phyloP scores from a whole-genome alignment of 2,888 invertebrate species.

The Drosophila paramelanica region DNA sequence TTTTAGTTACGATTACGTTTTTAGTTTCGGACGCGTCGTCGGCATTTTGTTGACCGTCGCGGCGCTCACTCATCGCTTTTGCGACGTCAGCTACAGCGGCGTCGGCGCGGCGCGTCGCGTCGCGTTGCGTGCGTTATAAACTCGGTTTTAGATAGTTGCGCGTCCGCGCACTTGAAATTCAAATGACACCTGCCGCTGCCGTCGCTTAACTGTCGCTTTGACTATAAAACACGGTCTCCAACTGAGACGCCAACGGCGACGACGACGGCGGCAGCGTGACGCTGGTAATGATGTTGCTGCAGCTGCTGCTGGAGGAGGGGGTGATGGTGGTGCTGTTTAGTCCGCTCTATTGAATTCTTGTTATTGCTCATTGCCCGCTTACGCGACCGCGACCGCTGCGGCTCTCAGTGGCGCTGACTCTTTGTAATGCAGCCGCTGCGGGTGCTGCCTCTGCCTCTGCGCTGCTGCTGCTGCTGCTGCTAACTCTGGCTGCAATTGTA shows the following conservation, averaged over 20 bases:
- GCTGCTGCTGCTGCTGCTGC: constrained; percentile 30
- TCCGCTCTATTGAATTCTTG: constrained; percentile 60
- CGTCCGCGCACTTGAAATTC: constrained; percentile 74
- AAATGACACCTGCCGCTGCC: constrained; percentile 80
- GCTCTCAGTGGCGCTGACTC: constrained; percentile 35
- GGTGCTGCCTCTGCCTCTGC: constrained; percentile 31
- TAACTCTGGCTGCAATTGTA: constrained; percentile 27
- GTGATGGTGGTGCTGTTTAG: constrained; percentile 29
- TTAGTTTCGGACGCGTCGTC: constrained; percentile 16
- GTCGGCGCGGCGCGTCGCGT: constrained; percentile 3
- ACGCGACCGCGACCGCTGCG: constrained; percentile 46
- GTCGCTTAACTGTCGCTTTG: constrained; percentile 70
- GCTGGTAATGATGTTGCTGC: constrained; percentile 27
- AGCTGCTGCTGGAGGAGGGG: constrained; percentile 20
- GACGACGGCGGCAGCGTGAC: constrained; percentile 38
- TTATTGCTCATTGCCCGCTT: constrained; percentile 52
- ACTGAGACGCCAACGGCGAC: constrained; percentile 55
- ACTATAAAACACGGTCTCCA: constrained; percentile 54
- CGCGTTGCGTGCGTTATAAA: constrained; percentile 39
- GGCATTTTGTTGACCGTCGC: constrained; percentile 57
- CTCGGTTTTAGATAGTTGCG: constrained; percentile 35
- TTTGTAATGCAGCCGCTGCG: constrained; percentile 16
- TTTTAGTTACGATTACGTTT: constrained; percentile 30
- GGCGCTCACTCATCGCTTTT: constrained; percentile 64
- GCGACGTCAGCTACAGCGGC: constrained; percentile 5